These are phyloP conservation scores for Eulacestoma nigropectus DNA, from an alignment of 2,113 vertebrate genomes.

Conservation along the genomic window DNA sequence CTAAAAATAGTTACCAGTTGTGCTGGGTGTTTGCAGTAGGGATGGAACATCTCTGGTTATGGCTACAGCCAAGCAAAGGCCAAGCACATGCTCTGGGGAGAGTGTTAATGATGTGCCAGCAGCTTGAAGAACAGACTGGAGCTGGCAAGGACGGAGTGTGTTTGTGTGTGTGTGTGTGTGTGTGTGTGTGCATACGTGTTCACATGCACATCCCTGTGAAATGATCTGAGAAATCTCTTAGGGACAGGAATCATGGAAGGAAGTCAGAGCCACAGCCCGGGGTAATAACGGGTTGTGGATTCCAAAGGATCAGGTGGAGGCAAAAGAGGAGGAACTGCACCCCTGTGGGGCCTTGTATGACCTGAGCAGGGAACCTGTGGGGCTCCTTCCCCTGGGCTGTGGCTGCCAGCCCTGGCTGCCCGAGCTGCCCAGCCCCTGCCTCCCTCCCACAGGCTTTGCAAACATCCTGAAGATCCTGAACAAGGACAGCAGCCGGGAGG, in stretches of 20 bases:
- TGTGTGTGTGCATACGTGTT: rapidly evolving
- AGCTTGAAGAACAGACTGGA: background rate
- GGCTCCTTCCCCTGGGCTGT: background rate
- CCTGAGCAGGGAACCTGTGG: background rate
- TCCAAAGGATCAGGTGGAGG: background rate
- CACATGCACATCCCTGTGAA: background rate
- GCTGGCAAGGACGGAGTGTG: background rate
- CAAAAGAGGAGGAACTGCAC: background rate
- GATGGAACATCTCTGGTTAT: background rate
- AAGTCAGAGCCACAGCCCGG: background rate
- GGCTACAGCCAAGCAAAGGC: background rate
- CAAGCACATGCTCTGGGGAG: background rate
- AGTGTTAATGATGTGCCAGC: background rate
- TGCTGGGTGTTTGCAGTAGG: background rate
- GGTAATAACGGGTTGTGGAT: background rate
- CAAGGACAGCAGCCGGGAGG: slow-evolving; percentile 89
- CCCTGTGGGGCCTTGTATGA: rapidly evolving
- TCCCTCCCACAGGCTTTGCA: slow-evolving; percentile 79
- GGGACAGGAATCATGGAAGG: background rate
- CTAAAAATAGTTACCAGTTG: background rate
- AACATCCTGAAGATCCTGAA: slow-evolving; percentile 92
- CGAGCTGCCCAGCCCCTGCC: background rate
- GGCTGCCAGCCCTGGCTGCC: background rate
- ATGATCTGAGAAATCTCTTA: background rate
- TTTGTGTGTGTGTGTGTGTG: background rate